Base-by-base conservation (phyloP, 2,888 invertebrate species). In the Polyploca ridens region DNA sequence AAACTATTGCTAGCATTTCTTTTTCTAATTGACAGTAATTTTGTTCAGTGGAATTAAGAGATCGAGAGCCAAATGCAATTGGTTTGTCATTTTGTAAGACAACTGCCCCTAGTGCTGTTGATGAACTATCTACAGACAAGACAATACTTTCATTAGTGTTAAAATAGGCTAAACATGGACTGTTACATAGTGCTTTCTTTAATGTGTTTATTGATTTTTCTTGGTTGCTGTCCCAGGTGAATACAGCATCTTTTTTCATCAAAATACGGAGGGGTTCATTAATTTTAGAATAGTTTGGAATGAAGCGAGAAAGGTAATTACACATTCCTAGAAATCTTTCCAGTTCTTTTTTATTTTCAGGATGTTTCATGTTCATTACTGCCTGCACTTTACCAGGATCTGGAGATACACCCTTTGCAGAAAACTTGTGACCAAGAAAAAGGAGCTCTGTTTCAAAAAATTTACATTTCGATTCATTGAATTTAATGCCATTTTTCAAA, bases 11-110 rank as follows among this genome's bases (percentile, higher is more conserved):
- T 6, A 79, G 49, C 46, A 78, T 64, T 67, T 82, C 77, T 66
- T 81, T 79, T 67, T 81, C 77, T 8, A 79, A 68, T 58, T 77
- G 74, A 62, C 67, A 70, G 60, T 78, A 79, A 49, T 70, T 66
- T 67, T 73, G 46, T 58, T 71, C 66, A 33, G 71, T 64, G 1
- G 49, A 35, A 33, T 62, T 71, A 1, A 74, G 46, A 0, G 64
- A 14, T 41, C 66, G 46, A 16, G 68, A 68, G 1, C 67, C 71
- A 66, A 66, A 72, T 27, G 68, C 68, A 33, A 73, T 60, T 33
- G 67, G 69, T 60, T 66, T 33, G 16, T 54, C 64, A 38, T 65
- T 60, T 62, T 70, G 70, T 60, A 68, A 64, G 16, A 70, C 13
- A 11, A 71, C 72, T 13, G 69, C 68, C 4, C 71, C 69, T 0